phyloP scores from a whole-genome alignment of 2,888 invertebrate species.

The Embidobia sp. region DNA sequence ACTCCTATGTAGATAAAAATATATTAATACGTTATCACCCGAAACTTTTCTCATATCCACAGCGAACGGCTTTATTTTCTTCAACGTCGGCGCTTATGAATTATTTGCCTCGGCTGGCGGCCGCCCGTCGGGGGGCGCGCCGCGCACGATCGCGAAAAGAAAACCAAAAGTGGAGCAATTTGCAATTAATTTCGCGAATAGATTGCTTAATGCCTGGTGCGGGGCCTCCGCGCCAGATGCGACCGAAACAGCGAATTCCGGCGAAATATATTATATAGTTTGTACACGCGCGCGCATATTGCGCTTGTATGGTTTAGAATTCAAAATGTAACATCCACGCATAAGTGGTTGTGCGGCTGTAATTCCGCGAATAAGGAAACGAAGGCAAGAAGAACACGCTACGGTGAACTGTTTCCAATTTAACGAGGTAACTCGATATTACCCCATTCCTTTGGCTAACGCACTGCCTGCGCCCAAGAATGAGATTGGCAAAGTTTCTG shows the following conservation, averaged over 20 bases:
- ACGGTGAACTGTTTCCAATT: slow-evolving; percentile 74
- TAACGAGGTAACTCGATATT: slow-evolving; percentile 78
- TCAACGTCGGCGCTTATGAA: slow-evolving; percentile 56
- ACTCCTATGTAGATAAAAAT: slow-evolving; percentile 63
- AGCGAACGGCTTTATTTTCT: slow-evolving; percentile 57
- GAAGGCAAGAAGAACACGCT: slow-evolving; percentile 61
- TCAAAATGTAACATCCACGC: slow-evolving; percentile 64
- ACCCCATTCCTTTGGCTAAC: slow-evolving; percentile 67
- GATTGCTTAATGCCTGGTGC: slow-evolving; percentile 52
- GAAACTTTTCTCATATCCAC: slow-evolving; percentile 63
- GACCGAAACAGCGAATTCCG: slow-evolving; percentile 60
- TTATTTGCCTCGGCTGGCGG: slow-evolving; percentile 41
- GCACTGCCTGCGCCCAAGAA: slow-evolving; percentile 67
- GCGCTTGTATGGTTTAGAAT: slow-evolving; percentile 62
- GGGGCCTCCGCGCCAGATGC: slow-evolving; percentile 58
- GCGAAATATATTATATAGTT: slow-evolving; percentile 58
- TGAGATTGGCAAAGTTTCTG: slow-evolving; percentile 76
- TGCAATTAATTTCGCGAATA: slow-evolving; percentile 49
- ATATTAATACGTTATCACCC: slow-evolving; percentile 62
- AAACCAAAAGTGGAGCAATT: slow-evolving; percentile 30
- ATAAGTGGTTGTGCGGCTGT: slow-evolving; percentile 60
- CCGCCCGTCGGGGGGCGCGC: not conserved
- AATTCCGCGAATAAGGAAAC: slow-evolving; percentile 60
- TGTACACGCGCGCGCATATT: slow-evolving; percentile 58
- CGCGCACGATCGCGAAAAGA: slow-evolving; percentile 17